These are phyloP conservation scores for Steinernema feltiae DNA, from an alignment of 1,140 invertebrate species.

Conservation along the genomic window DNA sequence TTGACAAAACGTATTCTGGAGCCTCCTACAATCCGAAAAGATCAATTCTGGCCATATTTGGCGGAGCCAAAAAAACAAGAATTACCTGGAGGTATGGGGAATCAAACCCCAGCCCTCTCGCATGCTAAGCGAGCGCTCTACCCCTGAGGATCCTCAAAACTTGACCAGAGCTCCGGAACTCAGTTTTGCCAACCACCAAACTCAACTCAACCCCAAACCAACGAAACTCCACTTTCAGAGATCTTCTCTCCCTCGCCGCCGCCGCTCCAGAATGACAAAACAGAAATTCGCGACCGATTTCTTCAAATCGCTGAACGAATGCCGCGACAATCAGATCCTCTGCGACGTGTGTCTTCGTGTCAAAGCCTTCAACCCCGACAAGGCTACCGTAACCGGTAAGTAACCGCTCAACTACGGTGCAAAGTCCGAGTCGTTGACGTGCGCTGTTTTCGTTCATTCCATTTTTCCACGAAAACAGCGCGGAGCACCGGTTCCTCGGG, in stretches of 20 bases:
- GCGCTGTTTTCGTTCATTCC: background rate
- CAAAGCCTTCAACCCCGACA: background rate
- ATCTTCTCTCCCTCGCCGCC: background rate
- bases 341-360: conserved; percentile 9
- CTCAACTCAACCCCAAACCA: background rate
- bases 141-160: background rate
- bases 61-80: no score
- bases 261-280: background rate
- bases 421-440: background rate
- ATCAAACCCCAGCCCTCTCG: no score
- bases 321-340: background rate
- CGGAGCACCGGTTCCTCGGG: no score
- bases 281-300: background rate
- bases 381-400: conserved; percentile 9
- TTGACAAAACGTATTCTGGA: background rate
- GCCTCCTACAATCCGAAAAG: background rate
- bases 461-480: conserved; percentile 10
- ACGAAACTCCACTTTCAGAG: background rate
- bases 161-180: background rate
- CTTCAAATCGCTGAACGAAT: conserved; percentile 6
- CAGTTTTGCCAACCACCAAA: background rate
- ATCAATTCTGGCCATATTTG: background rate
- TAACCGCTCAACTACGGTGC: background rate
- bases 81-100: background rate
- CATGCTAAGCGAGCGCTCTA: no score